Evolutionary conservation across 1,140 invertebrate species (phyloP), one percentile per base, ranked within the genome.

Genomic region (Chrysomallon squamiferum): DNA sequence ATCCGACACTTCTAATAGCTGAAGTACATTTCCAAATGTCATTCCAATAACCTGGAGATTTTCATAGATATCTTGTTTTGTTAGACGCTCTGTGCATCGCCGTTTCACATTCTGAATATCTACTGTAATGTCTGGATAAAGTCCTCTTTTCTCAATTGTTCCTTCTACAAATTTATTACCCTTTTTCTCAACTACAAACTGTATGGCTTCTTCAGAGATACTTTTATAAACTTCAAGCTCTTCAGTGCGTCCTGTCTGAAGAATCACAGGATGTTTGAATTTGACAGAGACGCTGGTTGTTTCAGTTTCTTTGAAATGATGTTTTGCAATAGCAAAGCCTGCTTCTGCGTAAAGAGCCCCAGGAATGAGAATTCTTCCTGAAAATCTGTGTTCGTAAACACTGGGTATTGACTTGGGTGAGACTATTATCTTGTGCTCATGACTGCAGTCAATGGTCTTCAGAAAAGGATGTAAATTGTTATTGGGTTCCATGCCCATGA

Each of bases 11-110:
- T 58, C 63, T 11, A 76, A 54, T 11, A 78, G 57, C 13, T 66
- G 54, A 5, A 76, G 59, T 0, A 56, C 62, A 13, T 71, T 66
- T 5, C 77, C 77, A 54, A 75, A 78, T 5, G 65, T 47, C 60
- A 76, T 73, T 7, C 74, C 74, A 22, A 72, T 54, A 29, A 60
- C 57, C 32, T 70, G 50, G 2, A 78, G 60, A 9, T 45, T 61
- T 41, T 43, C 57, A 52, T 78, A 78, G 9, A 68, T 72, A 25
- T 73, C 58, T 38, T 74, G 60, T 59, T 66, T 66, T 11, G 61
- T 43, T 25, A 69, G 59, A 6, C 49, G 35, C 2, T 66, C 35
- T 56, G 41, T 66, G 60, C 72, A 79, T 49, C 71, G 67, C 22
- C 54, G 52, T 47, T 66, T 50, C 13, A 75, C 71, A 25, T 65